These are phyloP conservation scores for Erethizon dorsatum DNA, from an alignment of 2,797 vertebrate genomes.

Conservation along the genomic window DNA sequence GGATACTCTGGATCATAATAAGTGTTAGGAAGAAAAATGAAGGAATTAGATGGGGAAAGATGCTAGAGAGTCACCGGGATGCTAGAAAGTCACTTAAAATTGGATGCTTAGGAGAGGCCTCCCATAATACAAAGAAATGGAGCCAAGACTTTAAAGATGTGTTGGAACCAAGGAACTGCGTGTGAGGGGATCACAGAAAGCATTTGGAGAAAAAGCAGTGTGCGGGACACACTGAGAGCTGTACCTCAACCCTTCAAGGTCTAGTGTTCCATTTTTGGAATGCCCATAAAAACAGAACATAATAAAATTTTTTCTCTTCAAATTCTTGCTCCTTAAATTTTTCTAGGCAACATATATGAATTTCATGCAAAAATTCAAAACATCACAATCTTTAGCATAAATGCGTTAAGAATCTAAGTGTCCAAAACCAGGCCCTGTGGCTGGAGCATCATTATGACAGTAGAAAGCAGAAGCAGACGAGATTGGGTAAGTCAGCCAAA, in stretches of 20 bases:
- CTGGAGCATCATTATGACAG: not conserved
- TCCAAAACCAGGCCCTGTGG: not conserved
- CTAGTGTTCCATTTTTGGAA: not conserved
- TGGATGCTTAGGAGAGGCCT: not conserved
- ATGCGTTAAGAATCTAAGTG: not conserved
- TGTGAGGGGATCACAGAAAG: not conserved
- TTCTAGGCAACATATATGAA: not conserved
- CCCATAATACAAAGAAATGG: accelerated
- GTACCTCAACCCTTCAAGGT: not conserved
- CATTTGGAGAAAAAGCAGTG: not conserved
- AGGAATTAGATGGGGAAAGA: not conserved
- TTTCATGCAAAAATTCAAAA: not conserved
- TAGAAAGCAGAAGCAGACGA: not conserved
- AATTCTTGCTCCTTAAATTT: not conserved
- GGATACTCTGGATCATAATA: not conserved
- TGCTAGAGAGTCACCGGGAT: not conserved
- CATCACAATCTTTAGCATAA: not conserved
- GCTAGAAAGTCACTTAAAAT: not conserved
- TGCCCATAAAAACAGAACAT: not conserved
- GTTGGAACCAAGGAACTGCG: not conserved
- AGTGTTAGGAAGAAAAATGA: slow-evolving; percentile 27
- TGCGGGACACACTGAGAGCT: not conserved
- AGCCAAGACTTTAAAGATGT: not conserved
- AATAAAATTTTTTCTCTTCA: not conserved
- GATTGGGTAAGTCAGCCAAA: not conserved